These are phyloP conservation scores for Pseudomugil gertrudae DNA, from an alignment of 2,797 vertebrate species.

Conservation along the genomic window DNA sequence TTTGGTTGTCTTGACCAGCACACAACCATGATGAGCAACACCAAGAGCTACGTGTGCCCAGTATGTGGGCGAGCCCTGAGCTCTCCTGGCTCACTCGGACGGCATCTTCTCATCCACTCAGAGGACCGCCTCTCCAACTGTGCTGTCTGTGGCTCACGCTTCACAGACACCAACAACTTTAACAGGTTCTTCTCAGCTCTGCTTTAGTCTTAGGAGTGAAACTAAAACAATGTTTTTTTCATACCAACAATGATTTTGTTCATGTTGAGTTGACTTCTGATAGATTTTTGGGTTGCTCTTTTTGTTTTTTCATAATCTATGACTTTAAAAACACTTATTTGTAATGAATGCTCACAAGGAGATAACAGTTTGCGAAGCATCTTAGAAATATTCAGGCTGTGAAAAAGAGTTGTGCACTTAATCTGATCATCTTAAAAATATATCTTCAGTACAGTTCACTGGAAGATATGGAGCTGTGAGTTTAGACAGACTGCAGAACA, in stretches of 20 bases:
- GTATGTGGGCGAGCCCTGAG: constrained; percentile 96
- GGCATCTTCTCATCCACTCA: constrained; percentile 97
- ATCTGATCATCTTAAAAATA: not conserved
- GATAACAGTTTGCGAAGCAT: not conserved
- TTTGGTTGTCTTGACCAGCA: constrained; percentile 83
- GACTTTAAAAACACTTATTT: not conserved
- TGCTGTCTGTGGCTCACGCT: constrained; percentile 93
- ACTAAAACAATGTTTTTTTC: constrained; percentile 3
- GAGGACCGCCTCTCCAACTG: constrained; percentile 98
- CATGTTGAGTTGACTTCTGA: not conserved
- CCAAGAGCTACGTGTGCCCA: constrained; percentile 96
- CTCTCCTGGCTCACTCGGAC: constrained; percentile 94
- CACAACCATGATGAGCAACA: constrained; percentile 90
- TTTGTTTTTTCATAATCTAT: not conserved
- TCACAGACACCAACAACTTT: constrained; percentile 94
- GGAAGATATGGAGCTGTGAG: constrained; percentile 5
- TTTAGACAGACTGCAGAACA: constrained; percentile 43
- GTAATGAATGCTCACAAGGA: not conserved
- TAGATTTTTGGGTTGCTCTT: not conserved
- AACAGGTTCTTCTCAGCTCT: constrained; percentile 84
- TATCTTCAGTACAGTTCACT: not conserved
- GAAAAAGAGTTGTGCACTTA: not conserved
- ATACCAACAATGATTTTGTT: not conserved
- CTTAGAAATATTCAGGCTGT: not conserved
- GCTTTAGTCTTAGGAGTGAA: constrained; percentile 8